These are phyloP conservation scores for Pteropus rufus DNA, from an alignment of 2,797 vertebrate species.

Conservation along the genomic window DNA sequence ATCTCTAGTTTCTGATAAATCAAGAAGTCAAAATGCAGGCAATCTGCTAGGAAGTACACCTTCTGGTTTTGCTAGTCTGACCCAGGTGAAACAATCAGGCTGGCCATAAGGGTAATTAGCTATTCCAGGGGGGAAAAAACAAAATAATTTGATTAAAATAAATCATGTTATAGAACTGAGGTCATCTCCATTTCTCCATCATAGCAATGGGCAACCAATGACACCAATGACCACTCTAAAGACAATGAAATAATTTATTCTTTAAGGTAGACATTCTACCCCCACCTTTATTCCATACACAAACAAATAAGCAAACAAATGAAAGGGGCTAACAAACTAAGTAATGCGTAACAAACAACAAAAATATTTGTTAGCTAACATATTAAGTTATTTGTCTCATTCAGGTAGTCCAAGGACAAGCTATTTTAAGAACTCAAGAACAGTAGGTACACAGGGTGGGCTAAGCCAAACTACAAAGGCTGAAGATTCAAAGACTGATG, in stretches of 20 bases:
- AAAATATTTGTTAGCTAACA: not conserved
- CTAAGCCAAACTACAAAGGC: not conserved
- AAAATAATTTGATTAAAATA: slow-evolving; percentile 24
- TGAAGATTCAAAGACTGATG: not conserved
- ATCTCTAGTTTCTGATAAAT: not conserved
- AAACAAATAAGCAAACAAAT: not conserved
- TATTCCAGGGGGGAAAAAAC: not conserved
- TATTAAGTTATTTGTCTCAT: not conserved
- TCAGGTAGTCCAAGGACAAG: not conserved
- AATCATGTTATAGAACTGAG: not conserved
- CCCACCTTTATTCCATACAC: not conserved
- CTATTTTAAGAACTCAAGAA: not conserved
- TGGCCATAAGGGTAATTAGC: not conserved
- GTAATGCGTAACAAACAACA: not conserved
- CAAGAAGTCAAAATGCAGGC: not conserved
- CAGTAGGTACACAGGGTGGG: not conserved
- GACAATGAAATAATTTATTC: not conserved
- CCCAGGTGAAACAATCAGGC: not conserved
- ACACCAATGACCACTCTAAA: not conserved
- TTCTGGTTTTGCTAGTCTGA: not conserved
- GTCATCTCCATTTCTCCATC: not conserved
- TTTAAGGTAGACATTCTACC: not conserved
- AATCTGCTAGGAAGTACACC: not conserved
- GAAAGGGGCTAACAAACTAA: not conserved
- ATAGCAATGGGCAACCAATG: not conserved